phyloP scores from a whole-genome alignment of 2,797 vertebrate genomes.

The Champsocephalus esox region DNA sequence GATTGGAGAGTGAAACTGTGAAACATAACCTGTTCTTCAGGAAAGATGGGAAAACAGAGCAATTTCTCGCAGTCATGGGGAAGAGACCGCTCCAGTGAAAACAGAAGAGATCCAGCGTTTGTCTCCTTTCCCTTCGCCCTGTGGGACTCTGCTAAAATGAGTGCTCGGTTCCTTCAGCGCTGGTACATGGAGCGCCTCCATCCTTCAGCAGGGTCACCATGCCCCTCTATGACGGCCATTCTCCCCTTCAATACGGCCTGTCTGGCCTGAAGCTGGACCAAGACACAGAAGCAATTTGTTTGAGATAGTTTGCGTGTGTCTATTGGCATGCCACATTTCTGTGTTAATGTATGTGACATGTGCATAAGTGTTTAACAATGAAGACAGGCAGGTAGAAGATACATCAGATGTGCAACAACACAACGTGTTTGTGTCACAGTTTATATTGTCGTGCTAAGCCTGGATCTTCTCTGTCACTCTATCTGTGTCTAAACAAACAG shows the following conservation, averaged over 20 bases:
- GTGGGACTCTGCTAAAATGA: slow-evolving; percentile 67
- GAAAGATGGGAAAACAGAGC: slow-evolving; percentile 50
- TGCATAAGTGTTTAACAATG: slow-evolving; percentile 13
- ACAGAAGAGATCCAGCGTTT: slow-evolving; percentile 49
- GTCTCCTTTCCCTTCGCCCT: slow-evolving; percentile 48
- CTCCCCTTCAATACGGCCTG: slow-evolving; percentile 76
- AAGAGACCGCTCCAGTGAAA: slow-evolving; percentile 29
- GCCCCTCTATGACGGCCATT: slow-evolving; percentile 74
- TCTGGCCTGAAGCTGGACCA: slow-evolving; percentile 71
- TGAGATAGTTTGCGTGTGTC: slow-evolving; percentile 31
- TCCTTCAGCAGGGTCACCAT: slow-evolving; percentile 60
- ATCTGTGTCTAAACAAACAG: slow-evolving; percentile 56
- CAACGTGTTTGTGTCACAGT: slow-evolving; percentile 42
- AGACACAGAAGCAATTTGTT: slow-evolving; percentile 61
- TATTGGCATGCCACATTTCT: slow-evolving; percentile 26
- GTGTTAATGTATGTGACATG: slow-evolving; percentile 15
- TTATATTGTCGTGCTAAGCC: slow-evolving; percentile 58
- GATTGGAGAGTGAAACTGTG: slow-evolving; percentile 49
- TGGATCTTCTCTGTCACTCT: slow-evolving; percentile 60
- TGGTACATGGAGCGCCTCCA: slow-evolving; percentile 72
- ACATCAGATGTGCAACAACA: slow-evolving; percentile 42
- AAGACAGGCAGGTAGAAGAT: slow-evolving; percentile 49
- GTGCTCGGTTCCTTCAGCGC: slow-evolving; percentile 54
- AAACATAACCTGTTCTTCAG: slow-evolving; percentile 42
- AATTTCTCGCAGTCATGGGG: slow-evolving; percentile 44